Conservation (phyloP, 2,888 invertebrate species). For the Oconnorella tubifera region DNA sequence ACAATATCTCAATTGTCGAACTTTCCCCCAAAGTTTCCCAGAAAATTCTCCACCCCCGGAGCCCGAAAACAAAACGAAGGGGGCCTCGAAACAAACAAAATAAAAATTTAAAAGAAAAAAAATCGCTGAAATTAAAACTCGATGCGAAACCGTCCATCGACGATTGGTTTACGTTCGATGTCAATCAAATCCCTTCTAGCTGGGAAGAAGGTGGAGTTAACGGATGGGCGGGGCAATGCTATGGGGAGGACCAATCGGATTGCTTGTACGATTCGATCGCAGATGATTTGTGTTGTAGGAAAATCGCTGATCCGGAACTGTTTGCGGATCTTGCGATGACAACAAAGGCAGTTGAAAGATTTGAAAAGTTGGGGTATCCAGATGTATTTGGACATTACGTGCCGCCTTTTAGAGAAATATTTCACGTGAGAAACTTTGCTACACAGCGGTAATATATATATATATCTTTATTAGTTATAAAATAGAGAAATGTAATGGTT, state of each 20-base stretch:
- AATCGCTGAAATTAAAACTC: slow-evolving; percentile 4
- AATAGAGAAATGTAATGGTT: too few relatives aligned
- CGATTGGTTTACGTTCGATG: slow-evolving; percentile 14
- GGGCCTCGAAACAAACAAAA: not conserved
- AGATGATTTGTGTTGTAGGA: too few relatives aligned
- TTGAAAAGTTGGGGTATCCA: slow-evolving; percentile 73
- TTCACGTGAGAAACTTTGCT: slow-evolving; percentile 59
- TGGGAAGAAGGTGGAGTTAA: not conserved
- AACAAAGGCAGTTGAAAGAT: slow-evolving; percentile 64
- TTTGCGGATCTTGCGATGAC: slow-evolving; percentile 46
- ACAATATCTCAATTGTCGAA: too few relatives aligned
- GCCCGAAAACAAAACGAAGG: slow-evolving; percentile 22
- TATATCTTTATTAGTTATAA: too few relatives aligned
- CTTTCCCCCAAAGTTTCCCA: not conserved
- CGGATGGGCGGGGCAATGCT: not conserved
- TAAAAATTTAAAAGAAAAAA: not conserved
- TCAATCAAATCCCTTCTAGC: not conserved
- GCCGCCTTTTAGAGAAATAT: slow-evolving; percentile 61
- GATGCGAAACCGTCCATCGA: slow-evolving; percentile 1
- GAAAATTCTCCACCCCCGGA: not conserved
- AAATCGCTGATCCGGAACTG: slow-evolving; percentile 45
- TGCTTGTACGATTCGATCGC: slow-evolving; percentile 25
- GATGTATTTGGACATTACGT: slow-evolving; percentile 65
- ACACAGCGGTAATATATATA: too few relatives aligned
- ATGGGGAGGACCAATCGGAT: not conserved